phyloP scores from a whole-genome alignment of 2,797 vertebrate genomes.

The Rhyacichthys aspro region DNA sequence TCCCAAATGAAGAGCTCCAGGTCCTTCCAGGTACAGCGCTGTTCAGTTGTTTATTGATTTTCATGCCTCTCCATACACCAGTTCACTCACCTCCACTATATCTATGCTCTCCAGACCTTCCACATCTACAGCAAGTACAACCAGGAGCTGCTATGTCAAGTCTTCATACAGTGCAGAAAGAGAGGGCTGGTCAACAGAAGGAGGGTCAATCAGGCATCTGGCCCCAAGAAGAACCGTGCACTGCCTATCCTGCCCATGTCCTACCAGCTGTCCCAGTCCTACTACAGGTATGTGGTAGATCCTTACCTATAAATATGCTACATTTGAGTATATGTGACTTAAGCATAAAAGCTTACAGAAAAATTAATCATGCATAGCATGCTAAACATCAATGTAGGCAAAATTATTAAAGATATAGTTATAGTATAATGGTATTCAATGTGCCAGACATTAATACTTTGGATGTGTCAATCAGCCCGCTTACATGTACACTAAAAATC shows the following conservation, averaged over 20 bases:
- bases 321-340: too few species aligned
- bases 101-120: constrained; percentile 81
- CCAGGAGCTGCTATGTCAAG: constrained; percentile 87
- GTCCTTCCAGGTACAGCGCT: constrained; percentile 87
- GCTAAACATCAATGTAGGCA: too few species aligned
- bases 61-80: neutral
- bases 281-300: constrained; percentile 85
- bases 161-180: constrained; percentile 88
- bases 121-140: constrained; percentile 88
- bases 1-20: constrained; percentile 90
- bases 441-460: too few species aligned
- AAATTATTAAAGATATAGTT: too few species aligned
- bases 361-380: too few species aligned
- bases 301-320: too few species aligned
- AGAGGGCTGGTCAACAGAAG: constrained; percentile 90
- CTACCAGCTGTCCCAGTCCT: constrained; percentile 94
- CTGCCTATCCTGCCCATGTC: constrained; percentile 96
- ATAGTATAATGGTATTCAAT: too few species aligned
- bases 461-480: too few species aligned
- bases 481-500: too few species aligned
- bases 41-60: neutral
- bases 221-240: constrained; percentile 89
- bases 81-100: neutral
- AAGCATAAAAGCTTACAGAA: too few species aligned
- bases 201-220: constrained; percentile 79